These are phyloP conservation scores for Oxygymnocypris stewartii DNA, from an alignment of 2,113 vertebrate species.

Conservation along the genomic window DNA sequence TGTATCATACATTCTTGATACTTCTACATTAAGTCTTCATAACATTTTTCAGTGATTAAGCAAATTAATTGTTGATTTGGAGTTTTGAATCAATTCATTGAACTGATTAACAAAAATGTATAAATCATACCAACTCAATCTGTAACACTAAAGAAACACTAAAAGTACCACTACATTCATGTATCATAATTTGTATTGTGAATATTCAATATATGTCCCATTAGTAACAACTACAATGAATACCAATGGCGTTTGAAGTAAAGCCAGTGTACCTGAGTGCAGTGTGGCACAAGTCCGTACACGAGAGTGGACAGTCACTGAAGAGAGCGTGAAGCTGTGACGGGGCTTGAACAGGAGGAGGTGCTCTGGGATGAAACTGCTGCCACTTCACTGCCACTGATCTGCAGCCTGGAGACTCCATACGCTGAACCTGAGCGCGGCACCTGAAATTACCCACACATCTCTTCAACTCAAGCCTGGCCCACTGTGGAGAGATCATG, in stretches of 20 bases:
- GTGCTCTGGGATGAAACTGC: conserved; percentile 66
- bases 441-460: conserved; percentile 69
- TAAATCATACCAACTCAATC: not conserved
- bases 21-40: not conserved
- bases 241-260: not conserved
- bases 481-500: not conserved
- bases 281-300: conserved; percentile 83
- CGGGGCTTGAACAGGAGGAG: conserved; percentile 79
- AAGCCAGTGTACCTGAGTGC: conserved; percentile 77
- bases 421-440: conserved; percentile 71
- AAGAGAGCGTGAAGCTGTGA: conserved; percentile 80
- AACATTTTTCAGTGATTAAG: too few species aligned
- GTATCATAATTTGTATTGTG: not conserved
- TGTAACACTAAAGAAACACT: not conserved
- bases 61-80: too few species aligned
- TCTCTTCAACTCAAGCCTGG: not conserved
- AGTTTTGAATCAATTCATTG: too few species aligned
- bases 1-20: too few species aligned
- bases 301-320: conserved; percentile 78
- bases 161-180: not conserved
- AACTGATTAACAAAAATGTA: not conserved
- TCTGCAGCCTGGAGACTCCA: conserved; percentile 77
- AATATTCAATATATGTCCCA: not conserved
- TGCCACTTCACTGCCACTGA: conserved; percentile 87
- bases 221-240: not conserved